These are phyloP conservation scores for Heloderma charlesbogerti DNA, from an alignment of 2,113 vertebrate genomes.

Conservation along the genomic window DNA sequence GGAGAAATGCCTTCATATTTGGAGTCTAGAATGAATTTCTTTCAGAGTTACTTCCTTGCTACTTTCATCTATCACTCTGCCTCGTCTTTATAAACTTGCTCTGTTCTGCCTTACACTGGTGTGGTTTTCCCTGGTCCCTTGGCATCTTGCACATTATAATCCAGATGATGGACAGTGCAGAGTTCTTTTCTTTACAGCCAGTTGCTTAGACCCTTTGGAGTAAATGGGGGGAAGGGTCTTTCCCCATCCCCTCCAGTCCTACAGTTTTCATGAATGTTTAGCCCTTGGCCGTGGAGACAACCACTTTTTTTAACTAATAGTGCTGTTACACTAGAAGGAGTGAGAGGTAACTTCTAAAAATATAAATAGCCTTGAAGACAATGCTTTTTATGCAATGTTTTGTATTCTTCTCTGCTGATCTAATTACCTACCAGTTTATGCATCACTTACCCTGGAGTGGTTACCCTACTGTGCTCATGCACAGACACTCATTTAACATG, in stretches of 20 bases:
- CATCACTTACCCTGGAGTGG: not conserved
- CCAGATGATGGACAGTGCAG: not conserved
- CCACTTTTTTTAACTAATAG: not conserved
- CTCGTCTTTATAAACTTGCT: not conserved
- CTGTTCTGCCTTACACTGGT: not conserved
- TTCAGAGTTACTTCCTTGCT: not conserved
- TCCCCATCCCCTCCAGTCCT: not conserved
- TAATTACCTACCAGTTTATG: not conserved
- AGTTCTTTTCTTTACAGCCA: not conserved
- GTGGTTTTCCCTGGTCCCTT: too few relatives aligned
- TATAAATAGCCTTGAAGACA: not conserved
- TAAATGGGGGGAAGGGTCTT: not conserved
- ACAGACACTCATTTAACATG: not conserved
- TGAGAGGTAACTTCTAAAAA: not conserved
- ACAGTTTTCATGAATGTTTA: not conserved
- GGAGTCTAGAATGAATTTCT: not conserved
- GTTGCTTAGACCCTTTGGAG: not conserved
- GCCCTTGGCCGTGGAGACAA: not conserved
- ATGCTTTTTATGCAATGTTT: not conserved
- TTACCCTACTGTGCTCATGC: not conserved
- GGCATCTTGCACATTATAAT: not conserved
- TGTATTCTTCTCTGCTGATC: not conserved
- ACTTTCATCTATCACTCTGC: not conserved
- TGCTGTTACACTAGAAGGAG: not conserved
- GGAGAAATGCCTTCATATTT: too few relatives aligned